Base-by-base conservation (phyloP, 2,888 invertebrate species). In the Melinaea marsaeus region DNA sequence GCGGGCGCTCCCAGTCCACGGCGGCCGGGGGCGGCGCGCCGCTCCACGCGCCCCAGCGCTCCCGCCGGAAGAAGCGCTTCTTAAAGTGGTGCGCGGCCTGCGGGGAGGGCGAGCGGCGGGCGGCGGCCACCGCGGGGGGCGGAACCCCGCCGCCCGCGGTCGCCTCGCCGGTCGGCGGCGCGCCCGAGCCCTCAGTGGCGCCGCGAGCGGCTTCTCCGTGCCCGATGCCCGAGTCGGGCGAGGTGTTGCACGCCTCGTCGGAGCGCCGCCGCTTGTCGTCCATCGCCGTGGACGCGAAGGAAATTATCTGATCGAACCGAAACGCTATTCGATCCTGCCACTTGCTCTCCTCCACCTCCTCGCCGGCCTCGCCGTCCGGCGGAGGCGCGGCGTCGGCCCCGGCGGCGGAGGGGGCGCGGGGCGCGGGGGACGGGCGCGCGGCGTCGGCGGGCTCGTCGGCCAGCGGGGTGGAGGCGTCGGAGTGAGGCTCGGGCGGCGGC, bases 311-410 rank as follows among this genome's bases (percentile, higher is more conserved):
- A 89, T 98, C 98, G 91, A 98, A 98, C 61, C 97, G 97, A 73
- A 96, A 97, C 82, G 96, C 96, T 75, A 98, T 96, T 73, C 97
- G 95, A 85, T 97, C 96, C 85, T 97, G 97, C 97, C 97, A 98
- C 84, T 96, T 96, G 74, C 95, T 94, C 84, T 95, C 95, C 82
- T 95, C 95, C 72, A 94, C 95, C 74, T 94, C 94, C 78, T 93
- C 93, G 75, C 92, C 92, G 70, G 87, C 92, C 79, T 93, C 93
- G 72, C 88, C 91, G 84, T 92, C 93, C 92, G 85, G 75, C 79
- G 84, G 71, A 67, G 72, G 57, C 62, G 69, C 60, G 60, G 68
- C 45, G n/a, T 57, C 56, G 51, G 13, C 22, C n/a, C 45, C 22
- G 47, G 6, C 13, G n/a, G 37, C 37, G 4, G 51, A n/a, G 42